Evolutionary conservation across 2,113 vertebrate genomes (phyloP), one percentile per base, ranked within the genome.

Genomic region (Epinephelus moara): DNA sequence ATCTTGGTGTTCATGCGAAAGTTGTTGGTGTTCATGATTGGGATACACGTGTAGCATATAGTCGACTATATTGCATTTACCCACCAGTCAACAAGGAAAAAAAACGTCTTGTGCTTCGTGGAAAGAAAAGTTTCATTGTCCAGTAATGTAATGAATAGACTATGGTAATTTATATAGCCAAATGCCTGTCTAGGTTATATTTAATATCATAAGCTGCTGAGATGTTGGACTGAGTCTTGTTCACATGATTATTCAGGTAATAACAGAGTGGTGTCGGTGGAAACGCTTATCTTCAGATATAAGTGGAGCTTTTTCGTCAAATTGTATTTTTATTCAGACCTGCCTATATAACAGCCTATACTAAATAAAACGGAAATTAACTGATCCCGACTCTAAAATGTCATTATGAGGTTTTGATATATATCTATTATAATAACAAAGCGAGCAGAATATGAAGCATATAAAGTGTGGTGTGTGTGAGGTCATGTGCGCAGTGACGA

Each of bases 291-390:
- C 86, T 78, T 55, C 7, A 63, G 23, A 45, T 63, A 66, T 59
- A 25, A 68, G 25, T 83, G 40, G 25, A 91, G 83, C 50, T 89
- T 89, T 30, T 92, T 80, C 12, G 62, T 79, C 85, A 78, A 84
- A 59, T 80, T 89, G 84, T 93, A 87, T 93, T 92, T 92, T 84
- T 88, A 84, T 90, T 87, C 86, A 93, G 66, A 90, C 84, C 49
- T 90, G 86, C 83, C 88, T 92, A 78, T 83, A 91, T 75, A 81
- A 91, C 71, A 88, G 78, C 53, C 78, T 91, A 86, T 91, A 92
- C 89, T 84, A 85, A 95, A 94, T 93, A 88, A 92, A 85, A 17
- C 11, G 2, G 14, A 82, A 71, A 74, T 72, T 2, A 87, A 84
- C 33, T 30, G 27, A 85, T 4, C 8, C 6, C 3, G 69, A 70